Conservation (phyloP, 2,888 invertebrate genomes). For the Cantharis flavilabris region DNA sequence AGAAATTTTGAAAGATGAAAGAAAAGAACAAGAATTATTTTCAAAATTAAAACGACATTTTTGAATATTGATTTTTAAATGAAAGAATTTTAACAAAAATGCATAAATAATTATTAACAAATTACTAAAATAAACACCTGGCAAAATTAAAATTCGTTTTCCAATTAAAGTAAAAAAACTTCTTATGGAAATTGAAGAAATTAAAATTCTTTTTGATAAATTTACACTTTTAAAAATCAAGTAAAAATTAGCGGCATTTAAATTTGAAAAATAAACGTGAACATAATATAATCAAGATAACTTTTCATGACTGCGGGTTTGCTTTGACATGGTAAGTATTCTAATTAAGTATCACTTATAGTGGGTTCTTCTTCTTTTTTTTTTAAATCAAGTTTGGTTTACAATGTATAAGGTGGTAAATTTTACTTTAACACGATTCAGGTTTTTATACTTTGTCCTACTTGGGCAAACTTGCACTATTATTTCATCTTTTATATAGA, state of each 20-base stretch:
- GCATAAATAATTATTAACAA: neutral
- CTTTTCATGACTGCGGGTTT: neutral
- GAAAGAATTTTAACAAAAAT: neutral
- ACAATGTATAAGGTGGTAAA: neutral
- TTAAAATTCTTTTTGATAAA: neutral
- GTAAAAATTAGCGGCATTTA: neutral
- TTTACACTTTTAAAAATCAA: neutral
- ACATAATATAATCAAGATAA: neutral
- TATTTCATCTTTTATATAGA: neutral
- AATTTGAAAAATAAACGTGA: neutral
- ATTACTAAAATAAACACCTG: neutral
- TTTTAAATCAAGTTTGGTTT: neutral
- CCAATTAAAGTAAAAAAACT: neutral
- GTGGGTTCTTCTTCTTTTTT: no score
- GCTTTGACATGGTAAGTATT: neutral
- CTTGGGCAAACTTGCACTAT: neutral
- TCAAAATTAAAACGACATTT: neutral
- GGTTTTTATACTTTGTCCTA: neutral
- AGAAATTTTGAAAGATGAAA: no score
- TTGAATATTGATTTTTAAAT: neutral
- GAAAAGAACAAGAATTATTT: no score
- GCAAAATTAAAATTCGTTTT: neutral
- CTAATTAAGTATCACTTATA: neutral
- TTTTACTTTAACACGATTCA: neutral
- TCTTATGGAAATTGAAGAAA: neutral